Evolutionary conservation across 1,140 invertebrate genomes (phyloP), one percentile per base, ranked within the genome.

Genomic region (Schlechtendalia chinensis): DNA sequence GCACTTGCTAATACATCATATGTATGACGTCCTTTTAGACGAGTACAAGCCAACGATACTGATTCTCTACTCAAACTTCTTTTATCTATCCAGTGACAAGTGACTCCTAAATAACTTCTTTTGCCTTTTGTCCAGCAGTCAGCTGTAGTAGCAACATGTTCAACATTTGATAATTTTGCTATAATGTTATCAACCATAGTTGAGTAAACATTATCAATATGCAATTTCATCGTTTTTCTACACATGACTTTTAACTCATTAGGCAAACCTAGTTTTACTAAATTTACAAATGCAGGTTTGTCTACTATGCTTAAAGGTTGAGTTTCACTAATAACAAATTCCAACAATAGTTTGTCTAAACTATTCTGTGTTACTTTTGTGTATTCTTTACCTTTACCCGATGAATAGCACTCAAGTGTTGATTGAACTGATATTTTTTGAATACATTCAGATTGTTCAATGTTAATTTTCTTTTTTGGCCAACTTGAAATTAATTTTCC

Each of bases 301-400:
- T 61, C 59, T 58, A n/a, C n/a, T n/a, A 22, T 58, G 56, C 56
- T 24, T 58, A 58, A 24, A 58, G 56, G 56, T 58, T 58, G 56
- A 58, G 56, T 58, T 58, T 58, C 56, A 58, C 56, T 58, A 24
- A 58, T 58, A 24, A 58, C 56, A 58, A 58, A 58, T 58, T 58
- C 54, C 19, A 58, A 58, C 10, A 58, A 54, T 54, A 54, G 53
- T 54, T 54, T 54, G 19, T 54, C 53, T 58, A 58, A 58, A 24
- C 11, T 58, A 22, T 58, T 58, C 56, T 58, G 56, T 58, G 56
- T 3, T 24, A 58, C 56, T 58, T 24, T 58, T 58, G 56, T 58
- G 54, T 58, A 11, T 58, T 58, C 56, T 58, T 24, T 58, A 58
- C 56, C 22, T 58, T 58, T 58, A 58, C 56, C 56, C 22, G 56